Percentiles rank a stretch among this genome's conserved stretches.
phyloP scores from a whole-genome alignment of 2,797 vertebrate genomes.

The Carcharodon carcharias region DNA sequence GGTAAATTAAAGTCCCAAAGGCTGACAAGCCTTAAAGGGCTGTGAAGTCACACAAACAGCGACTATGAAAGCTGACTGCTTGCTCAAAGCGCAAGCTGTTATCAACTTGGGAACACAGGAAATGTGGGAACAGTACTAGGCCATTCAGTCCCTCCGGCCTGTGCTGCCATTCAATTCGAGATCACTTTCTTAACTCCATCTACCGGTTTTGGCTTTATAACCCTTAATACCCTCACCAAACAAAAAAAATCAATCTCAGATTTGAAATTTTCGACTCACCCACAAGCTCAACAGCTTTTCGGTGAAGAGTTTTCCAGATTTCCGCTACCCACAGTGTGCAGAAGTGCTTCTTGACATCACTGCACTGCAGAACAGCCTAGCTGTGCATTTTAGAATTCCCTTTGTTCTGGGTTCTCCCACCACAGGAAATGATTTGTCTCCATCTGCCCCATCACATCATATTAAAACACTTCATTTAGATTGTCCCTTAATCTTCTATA shows the following conservation, averaged over 20 bases:
- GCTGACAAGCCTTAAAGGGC: background rate
- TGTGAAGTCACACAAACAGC: background rate
- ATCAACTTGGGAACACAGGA: background rate
- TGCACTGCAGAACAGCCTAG: background rate
- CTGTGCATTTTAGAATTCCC: too few relatives aligned
- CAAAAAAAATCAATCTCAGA: background rate
- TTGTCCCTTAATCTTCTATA: background rate
- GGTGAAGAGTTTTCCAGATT: background rate
- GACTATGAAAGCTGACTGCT: background rate
- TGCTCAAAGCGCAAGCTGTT: background rate
- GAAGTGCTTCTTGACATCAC: background rate
- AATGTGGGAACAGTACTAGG: background rate
- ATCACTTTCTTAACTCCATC: background rate
- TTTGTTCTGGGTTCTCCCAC: background rate
- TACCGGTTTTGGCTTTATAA: background rate
- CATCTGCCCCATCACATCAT: background rate
- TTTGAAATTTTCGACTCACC: background rate
- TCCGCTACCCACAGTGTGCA: background rate
- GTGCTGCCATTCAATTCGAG: background rate
- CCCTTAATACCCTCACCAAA: background rate
- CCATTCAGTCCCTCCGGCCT: background rate
- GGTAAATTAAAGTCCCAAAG: background rate
- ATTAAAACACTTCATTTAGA: background rate
- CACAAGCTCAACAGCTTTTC: background rate
- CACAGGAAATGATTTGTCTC: background rate